Conservation (phyloP, 2,797 vertebrate genomes). For the Enoplosus armatus region DNA sequence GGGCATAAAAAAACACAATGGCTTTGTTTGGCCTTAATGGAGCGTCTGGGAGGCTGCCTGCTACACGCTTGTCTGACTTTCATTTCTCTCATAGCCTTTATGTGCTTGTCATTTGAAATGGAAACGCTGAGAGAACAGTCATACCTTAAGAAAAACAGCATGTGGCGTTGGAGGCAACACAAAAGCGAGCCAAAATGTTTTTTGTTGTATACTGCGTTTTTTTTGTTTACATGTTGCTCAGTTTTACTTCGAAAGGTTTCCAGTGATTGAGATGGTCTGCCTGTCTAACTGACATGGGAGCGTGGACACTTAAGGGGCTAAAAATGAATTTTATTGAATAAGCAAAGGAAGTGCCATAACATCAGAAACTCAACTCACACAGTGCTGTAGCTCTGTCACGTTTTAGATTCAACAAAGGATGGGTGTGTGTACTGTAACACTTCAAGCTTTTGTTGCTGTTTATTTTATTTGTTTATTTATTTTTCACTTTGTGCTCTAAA, state of each 20-base stretch:
- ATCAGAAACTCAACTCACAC: conserved; percentile 31
- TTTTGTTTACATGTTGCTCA: conserved; percentile 39
- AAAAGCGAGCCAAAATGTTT: conserved; percentile 21
- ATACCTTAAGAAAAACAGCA: conserved; percentile 17
- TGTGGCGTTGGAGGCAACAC: conserved; percentile 11
- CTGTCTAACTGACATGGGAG: conserved; percentile 6
- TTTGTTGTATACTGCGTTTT: conserved; percentile 20
- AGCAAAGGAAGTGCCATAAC: conserved; percentile 63
- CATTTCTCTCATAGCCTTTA: conserved; percentile 62
- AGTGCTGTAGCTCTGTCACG: conserved; percentile 10
- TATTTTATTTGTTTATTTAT: neutral
- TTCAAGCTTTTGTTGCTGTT: conserved; percentile 42
- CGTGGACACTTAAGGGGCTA: conserved; percentile 13
- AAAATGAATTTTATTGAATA: conserved; percentile 14
- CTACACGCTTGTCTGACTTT: conserved; percentile 55
- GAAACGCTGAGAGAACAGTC: conserved; percentile 46
- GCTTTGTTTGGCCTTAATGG: conserved; percentile 71
- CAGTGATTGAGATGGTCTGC: conserved; percentile 4
- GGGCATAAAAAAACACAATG: conserved; percentile 53
- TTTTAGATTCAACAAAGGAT: conserved; percentile 11
- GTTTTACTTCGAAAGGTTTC: conserved; percentile 35
- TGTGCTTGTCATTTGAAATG: conserved; percentile 47
- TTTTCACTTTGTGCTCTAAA: conserved; percentile 59
- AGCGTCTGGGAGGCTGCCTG: conserved; percentile 70
- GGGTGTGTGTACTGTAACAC: neutral